Evolutionary conservation across 2,888 invertebrate genomes (phyloP).

Genomic region (Tyria jacobaeae): DNA sequence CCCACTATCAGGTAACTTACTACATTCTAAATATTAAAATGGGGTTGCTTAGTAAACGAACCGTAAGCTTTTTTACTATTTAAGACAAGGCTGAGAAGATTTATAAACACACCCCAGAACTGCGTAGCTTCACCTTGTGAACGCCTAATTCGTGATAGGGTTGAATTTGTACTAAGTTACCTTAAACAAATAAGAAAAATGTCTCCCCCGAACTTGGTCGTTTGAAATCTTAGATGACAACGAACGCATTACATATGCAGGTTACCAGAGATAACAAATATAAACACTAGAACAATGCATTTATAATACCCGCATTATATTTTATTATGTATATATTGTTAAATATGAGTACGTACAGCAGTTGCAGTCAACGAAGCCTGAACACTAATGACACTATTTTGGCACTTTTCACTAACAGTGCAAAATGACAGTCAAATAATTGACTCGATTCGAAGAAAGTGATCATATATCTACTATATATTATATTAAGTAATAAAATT

Average conservation of each 20-base stretch:
- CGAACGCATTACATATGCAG: too few relatives aligned
- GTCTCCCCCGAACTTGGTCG: too few relatives aligned
- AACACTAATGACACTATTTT: neutral
- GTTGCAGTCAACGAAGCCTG: neutral
- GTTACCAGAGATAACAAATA: too few relatives aligned
- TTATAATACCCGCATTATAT: slow-evolving; percentile 12
- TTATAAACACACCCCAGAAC: too few relatives aligned
- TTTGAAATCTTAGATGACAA: too few relatives aligned
- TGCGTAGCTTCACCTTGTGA: too few relatives aligned
- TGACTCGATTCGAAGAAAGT: neutral
- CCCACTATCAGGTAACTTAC: neutral
- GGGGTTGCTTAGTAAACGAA: neutral
- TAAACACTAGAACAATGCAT: slow-evolving; percentile 14
- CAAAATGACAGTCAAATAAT: neutral
- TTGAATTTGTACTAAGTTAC: neutral
- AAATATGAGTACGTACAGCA: neutral
- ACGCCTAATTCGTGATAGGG: neutral
- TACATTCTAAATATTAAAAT: neutral
- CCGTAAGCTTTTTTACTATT: neutral
- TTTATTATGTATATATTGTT: slow-evolving; percentile 16
- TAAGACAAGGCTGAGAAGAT: neutral
- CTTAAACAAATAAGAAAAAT: too few relatives aligned
- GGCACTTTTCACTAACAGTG: neutral
- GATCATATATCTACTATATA: neutral
- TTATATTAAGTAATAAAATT: too few relatives aligned